Conservation (phyloP, 2,113 vertebrate genomes). For the Ascaphus truei region DNA sequence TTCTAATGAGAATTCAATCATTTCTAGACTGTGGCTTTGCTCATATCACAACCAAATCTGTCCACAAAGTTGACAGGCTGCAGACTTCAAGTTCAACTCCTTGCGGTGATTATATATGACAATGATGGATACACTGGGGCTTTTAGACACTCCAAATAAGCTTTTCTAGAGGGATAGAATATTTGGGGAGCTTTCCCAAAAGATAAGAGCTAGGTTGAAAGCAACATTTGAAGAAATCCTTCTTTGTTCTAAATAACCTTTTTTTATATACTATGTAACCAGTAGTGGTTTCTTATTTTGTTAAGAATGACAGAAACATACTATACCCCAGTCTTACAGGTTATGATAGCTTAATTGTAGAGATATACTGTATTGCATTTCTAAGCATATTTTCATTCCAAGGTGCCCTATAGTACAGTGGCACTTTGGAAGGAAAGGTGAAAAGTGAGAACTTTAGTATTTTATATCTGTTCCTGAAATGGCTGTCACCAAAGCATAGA, state of each 20-base stretch:
- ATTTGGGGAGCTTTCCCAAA: not conserved
- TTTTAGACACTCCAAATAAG: constrained; percentile 40
- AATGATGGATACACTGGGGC: constrained; percentile 54
- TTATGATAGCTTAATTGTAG: no score
- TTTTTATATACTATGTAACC: no score
- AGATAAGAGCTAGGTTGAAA: constrained; percentile 46
- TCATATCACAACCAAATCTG: constrained; percentile 47
- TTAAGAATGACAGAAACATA: no score
- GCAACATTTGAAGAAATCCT: constrained; percentile 32
- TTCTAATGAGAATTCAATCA: constrained; percentile 56
- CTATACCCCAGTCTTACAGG: no score
- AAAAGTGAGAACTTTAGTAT: no score
- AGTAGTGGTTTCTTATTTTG: no score
- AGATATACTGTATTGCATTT: no score
- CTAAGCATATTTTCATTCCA: no score
- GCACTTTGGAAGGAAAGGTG: no score
- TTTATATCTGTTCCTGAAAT: no score
- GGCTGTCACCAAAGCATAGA: no score
- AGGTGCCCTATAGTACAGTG: no score
- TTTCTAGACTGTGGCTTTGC: constrained; percentile 50
- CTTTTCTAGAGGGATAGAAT: constrained; percentile 31
- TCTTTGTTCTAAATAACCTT: constrained; percentile 43
- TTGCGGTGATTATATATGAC: constrained; percentile 50
- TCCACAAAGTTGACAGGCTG: constrained; percentile 36
- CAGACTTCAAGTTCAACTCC: constrained; percentile 46